phyloP scores from a whole-genome alignment of 2,797 vertebrate species.

The Anomalospiza imberbis region DNA sequence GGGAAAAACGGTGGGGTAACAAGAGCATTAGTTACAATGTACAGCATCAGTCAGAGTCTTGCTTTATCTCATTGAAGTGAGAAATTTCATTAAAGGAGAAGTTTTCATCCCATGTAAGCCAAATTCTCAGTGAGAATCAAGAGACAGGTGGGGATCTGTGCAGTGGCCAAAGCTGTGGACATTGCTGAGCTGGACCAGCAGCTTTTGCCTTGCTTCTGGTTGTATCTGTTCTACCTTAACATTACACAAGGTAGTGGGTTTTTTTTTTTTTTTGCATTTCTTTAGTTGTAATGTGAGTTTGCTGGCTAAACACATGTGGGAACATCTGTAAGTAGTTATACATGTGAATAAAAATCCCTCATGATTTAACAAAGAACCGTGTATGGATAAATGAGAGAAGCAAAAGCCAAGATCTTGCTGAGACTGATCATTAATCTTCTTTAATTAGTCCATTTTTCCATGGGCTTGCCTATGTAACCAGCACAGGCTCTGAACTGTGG shows the following conservation, averaged over 20 bases:
- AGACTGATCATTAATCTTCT: background rate
- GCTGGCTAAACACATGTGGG: background rate
- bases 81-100: background rate
- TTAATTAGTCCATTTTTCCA: background rate
- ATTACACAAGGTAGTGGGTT: background rate
- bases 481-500: background rate
- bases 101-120: background rate
- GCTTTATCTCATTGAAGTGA: background rate
- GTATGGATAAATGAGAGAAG: background rate
- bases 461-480: background rate
- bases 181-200: background rate
- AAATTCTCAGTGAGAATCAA: background rate
- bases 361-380: background rate
- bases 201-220: background rate
- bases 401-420: background rate
- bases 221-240: background rate
- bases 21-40: background rate
- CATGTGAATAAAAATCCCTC: background rate
- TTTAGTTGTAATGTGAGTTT: background rate
- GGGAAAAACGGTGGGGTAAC: background rate
- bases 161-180: background rate
- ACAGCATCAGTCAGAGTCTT: background rate
- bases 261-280: background rate
- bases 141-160: fast-evolving
- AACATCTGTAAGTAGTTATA: background rate